Evolutionary conservation across 1,140 invertebrate genomes (phyloP), one percentile per base, ranked within the genome.

Genomic region (Chrysomallon squamiferum): DNA sequence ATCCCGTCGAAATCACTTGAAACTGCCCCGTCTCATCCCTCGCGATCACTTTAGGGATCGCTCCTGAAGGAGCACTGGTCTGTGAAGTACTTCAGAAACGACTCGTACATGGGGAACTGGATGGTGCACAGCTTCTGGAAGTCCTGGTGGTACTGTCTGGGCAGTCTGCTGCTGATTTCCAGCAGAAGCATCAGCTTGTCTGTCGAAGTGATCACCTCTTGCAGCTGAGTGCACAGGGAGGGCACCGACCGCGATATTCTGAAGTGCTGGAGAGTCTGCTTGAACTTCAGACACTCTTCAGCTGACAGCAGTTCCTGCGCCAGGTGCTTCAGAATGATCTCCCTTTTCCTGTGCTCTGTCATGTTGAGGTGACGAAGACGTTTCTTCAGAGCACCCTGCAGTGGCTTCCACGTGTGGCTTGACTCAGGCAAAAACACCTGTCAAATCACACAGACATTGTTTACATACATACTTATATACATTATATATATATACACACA

Each of bases 111-210:
- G 43, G 66, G 65, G 69, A 75, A 80, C 41, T 80, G 72, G 33
- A 82, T 52, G 33, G 68, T 68, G 59, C 80, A 82, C 30, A 82
- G 41, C 30, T 71, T 67, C 52, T 77, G 78, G 61, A 77, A 82
- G 60, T 82, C 80, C 25, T 69, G 64, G n/a, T 76, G 72, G 2
- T 79, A 60, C 3, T 75, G 65, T 38, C 33, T 27, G 2, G 77
- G 79, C 41, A 82, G 63, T 35, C 69, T 59, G 35, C 66, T 69
- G 47, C 75, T 74, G n/a, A 82, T 56, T 57, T 82, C 80, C 15
- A 79, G 69, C 29, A 82, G 57, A 2, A 82, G 68, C 41, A 82
- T 66, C 15, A 82, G 67, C 58, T 77, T 78, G 57, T 80, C 71
- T 7, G 77, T 75, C n/a, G 72, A 68, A 61, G 72, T 77, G 41